These are phyloP conservation scores for Caradrina kadenii DNA, from an alignment of 2,888 invertebrate genomes.

Conservation along the genomic window DNA sequence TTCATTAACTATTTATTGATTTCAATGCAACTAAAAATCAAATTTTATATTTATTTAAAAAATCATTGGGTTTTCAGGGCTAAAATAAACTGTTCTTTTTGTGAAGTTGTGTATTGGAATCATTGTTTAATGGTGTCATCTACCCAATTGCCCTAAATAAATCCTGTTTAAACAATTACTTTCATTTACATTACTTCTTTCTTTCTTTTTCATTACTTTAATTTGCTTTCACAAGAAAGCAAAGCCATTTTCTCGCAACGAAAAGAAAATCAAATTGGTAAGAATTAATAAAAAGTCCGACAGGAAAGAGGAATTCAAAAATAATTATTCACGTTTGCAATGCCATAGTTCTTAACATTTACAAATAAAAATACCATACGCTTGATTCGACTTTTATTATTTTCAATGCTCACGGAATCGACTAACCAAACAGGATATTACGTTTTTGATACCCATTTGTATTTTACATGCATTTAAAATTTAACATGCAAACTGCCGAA, in stretches of 20 bases:
- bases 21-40: too few relatives aligned
- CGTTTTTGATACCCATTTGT: slow-evolving; percentile 14
- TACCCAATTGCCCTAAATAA: too few relatives aligned
- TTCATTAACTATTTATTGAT: too few relatives aligned
- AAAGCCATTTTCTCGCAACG: not conserved
- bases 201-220: too few relatives aligned
- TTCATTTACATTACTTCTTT: too few relatives aligned
- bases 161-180: too few relatives aligned
- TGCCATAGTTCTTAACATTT: not conserved
- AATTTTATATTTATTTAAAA: too few relatives aligned
- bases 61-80: too few relatives aligned
- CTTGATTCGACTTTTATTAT: slow-evolving; percentile 1
- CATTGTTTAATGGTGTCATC: too few relatives aligned
- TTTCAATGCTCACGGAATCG: not conserved
- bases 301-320: not conserved
- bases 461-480: slow-evolving; percentile 9
- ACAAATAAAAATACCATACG: not conserved
- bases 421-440: not conserved
- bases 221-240: too few relatives aligned
- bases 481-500: slow-evolving; percentile 23
- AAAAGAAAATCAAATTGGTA: not conserved
- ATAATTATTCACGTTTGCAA: not conserved
- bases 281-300: not conserved
- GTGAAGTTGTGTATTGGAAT: too few relatives aligned
- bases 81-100: too few relatives aligned